Evolutionary conservation across 2,888 invertebrate species (phyloP).

Genomic region (Ectemnius cavifrons): DNA sequence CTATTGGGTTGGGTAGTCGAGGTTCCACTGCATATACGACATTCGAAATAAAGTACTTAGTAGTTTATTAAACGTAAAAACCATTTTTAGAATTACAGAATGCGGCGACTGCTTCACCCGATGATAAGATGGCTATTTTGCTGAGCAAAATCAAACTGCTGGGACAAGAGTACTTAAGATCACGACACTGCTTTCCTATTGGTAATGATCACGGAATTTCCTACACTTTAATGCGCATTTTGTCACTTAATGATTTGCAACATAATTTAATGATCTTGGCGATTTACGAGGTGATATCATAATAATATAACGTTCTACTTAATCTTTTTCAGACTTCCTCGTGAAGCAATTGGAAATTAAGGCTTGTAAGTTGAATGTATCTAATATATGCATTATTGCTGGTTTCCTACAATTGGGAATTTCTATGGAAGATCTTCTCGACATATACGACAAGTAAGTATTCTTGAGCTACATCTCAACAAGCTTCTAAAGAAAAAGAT

Average conservation of each 20-base stretch:
- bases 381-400: conserved; percentile 87
- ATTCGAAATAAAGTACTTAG: background rate
- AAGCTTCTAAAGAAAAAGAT: too few relatives aligned
- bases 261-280: background rate
- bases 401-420: conserved; percentile 88
- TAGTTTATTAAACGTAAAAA: background rate
- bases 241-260: background rate
- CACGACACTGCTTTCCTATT: conserved; percentile 92
- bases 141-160: conserved; percentile 88
- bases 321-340: conserved; percentile 82
- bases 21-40: background rate
- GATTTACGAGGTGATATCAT: background rate
- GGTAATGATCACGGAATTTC: conserved; percentile 79
- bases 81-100: conserved; percentile 80
- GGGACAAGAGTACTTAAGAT: conserved; percentile 88
- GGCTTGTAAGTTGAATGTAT: conserved; percentile 85
- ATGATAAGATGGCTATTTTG: conserved; percentile 83
- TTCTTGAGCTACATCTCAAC: background rate
- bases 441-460: conserved; percentile 89
- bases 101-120: conserved; percentile 78
- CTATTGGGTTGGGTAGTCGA: too few relatives aligned
- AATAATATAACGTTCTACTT: background rate
- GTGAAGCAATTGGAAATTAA: conserved; percentile 88
- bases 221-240: background rate
- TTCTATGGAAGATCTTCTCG: conserved; percentile 87